phyloP scores from a whole-genome alignment of 2,113 vertebrate species.

The Hyperoodon ampullatus region DNA sequence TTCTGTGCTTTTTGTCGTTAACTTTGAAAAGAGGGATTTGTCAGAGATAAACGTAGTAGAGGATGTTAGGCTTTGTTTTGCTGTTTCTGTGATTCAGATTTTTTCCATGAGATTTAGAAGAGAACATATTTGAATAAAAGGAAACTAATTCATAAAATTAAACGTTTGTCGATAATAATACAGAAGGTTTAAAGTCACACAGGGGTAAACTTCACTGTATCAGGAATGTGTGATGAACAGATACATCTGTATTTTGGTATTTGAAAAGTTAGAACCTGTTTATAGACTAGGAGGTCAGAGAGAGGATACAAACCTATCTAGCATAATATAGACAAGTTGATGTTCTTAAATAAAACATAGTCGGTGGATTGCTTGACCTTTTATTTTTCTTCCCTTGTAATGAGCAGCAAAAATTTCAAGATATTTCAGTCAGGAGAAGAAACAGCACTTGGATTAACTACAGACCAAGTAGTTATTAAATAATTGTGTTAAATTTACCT shows the following conservation, averaged over 20 bases:
- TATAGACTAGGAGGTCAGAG: not conserved
- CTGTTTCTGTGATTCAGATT: not conserved
- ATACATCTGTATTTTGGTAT: constrained; percentile 27
- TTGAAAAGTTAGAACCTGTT: constrained; percentile 51
- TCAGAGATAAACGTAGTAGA: constrained; percentile 42
- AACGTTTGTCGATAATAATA: not conserved
- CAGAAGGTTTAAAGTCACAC: not conserved
- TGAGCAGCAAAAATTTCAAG: not conserved
- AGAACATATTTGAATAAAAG: not conserved
- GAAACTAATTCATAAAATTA: constrained; percentile 39
- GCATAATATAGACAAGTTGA: not conserved
- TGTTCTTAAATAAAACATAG: constrained; percentile 39
- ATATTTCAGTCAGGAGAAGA: not conserved
- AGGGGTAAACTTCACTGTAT: not conserved
- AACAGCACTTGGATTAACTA: not conserved
- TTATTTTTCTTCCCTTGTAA: constrained; percentile 26
- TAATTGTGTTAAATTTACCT: constrained; percentile 41
- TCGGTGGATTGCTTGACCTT: not conserved
- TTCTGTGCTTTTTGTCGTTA: constrained; percentile 18
- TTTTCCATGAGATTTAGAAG: not conserved
- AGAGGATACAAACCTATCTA: not conserved
- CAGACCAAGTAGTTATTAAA: constrained; percentile 17
- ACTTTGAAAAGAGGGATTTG: constrained; percentile 39
- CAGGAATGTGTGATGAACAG: not conserved
- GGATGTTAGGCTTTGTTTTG: constrained; percentile 29